Conservation (phyloP, 2,888 invertebrate genomes). For the Agriopis aurantiaria region DNA sequence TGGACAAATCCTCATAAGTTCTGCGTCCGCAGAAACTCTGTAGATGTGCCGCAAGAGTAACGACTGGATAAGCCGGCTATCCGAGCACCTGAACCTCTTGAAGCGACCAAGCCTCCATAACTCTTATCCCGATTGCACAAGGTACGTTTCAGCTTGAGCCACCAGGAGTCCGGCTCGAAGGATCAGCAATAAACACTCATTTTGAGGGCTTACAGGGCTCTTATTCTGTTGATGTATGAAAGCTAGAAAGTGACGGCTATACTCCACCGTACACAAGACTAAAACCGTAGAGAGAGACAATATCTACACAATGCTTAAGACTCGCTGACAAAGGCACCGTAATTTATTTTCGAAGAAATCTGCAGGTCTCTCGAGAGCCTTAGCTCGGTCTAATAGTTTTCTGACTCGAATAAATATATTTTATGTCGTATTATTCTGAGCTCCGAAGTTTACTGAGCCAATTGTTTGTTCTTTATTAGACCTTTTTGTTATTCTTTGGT, state of each 20-base stretch:
- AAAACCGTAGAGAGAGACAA: slow-evolving; percentile 60
- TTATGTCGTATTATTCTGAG: slow-evolving; percentile 44
- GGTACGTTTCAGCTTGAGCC: slow-evolving; percentile 57
- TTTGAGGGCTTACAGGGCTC: slow-evolving; percentile 75
- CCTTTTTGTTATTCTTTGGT: slow-evolving; percentile 13
- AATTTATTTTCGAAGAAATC: slow-evolving; percentile 57
- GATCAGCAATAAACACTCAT: slow-evolving; percentile 83
- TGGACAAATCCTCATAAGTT: slow-evolving; percentile 64
- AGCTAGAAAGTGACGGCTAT: slow-evolving; percentile 70
- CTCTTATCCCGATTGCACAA: slow-evolving; percentile 58
- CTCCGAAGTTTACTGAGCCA: slow-evolving; percentile 38
- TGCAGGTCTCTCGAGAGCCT: slow-evolving; percentile 52
- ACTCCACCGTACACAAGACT: slow-evolving; percentile 59
- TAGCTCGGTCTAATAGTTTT: slow-evolving; percentile 59
- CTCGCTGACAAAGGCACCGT: slow-evolving; percentile 52
- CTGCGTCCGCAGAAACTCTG: slow-evolving; percentile 56
- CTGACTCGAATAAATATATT: slow-evolving; percentile 55
- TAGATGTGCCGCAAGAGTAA: slow-evolving; percentile 69
- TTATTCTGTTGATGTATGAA: slow-evolving; percentile 74
- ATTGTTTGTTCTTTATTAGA: slow-evolving; percentile 31
- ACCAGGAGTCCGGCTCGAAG: slow-evolving; percentile 68
- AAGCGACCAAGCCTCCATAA: slow-evolving; percentile 47
- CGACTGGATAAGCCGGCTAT: slow-evolving; percentile 70
- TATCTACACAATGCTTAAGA: slow-evolving; percentile 46
- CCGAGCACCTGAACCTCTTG: slow-evolving; percentile 70